These are phyloP conservation scores for Orius insidiosus DNA, from an alignment of 1,140 invertebrate genomes.

Conservation along the genomic window DNA sequence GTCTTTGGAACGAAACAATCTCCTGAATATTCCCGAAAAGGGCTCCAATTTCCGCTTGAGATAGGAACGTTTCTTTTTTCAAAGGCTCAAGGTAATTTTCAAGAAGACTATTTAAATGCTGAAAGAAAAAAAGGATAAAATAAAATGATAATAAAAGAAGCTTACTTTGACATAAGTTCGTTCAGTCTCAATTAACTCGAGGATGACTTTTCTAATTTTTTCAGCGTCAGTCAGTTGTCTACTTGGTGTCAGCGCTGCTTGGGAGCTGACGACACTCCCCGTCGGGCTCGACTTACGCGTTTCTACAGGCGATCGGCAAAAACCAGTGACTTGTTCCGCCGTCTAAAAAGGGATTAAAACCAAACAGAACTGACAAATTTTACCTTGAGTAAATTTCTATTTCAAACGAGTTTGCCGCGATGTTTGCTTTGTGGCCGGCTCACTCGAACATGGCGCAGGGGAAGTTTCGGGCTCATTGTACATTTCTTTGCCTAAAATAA, in stretches of 20 bases:
- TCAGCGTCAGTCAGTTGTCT: conserved; percentile 80
- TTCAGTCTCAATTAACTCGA: conserved; percentile 95
- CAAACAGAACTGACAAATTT: conserved; percentile 3
- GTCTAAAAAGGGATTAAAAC: conserved; percentile 24
- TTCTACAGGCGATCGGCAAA: conserved; percentile 77
- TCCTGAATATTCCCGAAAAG: conserved; percentile 95
- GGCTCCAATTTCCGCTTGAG: conserved; percentile 84
- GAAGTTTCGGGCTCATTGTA: conserved; percentile 46
- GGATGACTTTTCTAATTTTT: conserved; percentile 85
- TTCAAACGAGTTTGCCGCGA: conserved; percentile 76
- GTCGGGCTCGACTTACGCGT: conserved; percentile 56
- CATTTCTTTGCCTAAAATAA: conserved; percentile 40
- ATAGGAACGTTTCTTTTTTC: conserved; percentile 88
- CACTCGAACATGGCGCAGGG: conserved; percentile 26
- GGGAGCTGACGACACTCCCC: conserved; percentile 45
- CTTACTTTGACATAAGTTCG: conserved; percentile 88
- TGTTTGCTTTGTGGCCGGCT: conserved; percentile 29
- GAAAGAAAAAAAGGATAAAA: conserved; percentile 25
- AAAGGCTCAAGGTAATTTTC: conserved; percentile 93
- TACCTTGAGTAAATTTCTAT: conserved; percentile 70
- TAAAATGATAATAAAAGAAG: conserved; percentile 1
- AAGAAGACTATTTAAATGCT: conserved; percentile 89
- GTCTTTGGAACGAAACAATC: conserved; percentile 89
- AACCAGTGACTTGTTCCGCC: conserved; percentile 70
- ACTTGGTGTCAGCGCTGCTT: conserved; percentile 52